These are phyloP conservation scores for Drosophila malerkotliana DNA, from an alignment of 1,140 invertebrate genomes.

Conservation along the genomic window DNA sequence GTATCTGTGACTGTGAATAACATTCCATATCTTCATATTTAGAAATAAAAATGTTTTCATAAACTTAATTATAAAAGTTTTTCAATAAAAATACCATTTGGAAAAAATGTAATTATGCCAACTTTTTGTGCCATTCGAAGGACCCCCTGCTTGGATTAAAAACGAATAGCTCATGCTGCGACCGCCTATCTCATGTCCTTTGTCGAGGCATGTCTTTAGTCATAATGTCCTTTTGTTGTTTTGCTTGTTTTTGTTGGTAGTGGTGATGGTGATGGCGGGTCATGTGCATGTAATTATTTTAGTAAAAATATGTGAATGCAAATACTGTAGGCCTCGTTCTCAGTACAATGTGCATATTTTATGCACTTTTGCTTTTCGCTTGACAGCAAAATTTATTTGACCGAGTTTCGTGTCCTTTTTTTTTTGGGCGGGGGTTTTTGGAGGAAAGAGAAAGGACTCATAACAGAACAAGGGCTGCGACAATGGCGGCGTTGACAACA, in stretches of 20 bases:
- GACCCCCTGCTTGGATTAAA: background rate
- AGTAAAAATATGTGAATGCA: conserved; percentile 76
- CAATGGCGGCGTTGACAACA: conserved; percentile 42
- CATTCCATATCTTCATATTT: no score
- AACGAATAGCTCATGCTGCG: conserved; percentile 44
- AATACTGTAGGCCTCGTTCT: conserved; percentile 69
- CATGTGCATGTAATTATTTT: conserved; percentile 81
- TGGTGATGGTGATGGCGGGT: conserved; percentile 34
- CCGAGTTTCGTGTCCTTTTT: conserved; percentile 50
- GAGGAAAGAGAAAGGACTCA: background rate
- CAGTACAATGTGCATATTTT: conserved; percentile 55
- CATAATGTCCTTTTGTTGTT: conserved; percentile 55
- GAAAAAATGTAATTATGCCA: background rate
- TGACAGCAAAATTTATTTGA: conserved; percentile 74
- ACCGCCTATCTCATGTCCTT: conserved; percentile 44
- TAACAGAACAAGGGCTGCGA: conserved; percentile 14
- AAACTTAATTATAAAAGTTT: background rate
- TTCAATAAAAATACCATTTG: background rate
- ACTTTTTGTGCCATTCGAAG: background rate
- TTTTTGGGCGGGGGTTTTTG: conserved; percentile 14
- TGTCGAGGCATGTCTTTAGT: conserved; percentile 62
- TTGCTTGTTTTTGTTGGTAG: conserved; percentile 26
- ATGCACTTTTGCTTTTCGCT: conserved; percentile 75
- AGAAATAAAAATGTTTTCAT: background rate
- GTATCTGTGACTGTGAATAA: no score